Conservation (phyloP, 2,888 invertebrate genomes). For the Subacronicta megacephala region DNA sequence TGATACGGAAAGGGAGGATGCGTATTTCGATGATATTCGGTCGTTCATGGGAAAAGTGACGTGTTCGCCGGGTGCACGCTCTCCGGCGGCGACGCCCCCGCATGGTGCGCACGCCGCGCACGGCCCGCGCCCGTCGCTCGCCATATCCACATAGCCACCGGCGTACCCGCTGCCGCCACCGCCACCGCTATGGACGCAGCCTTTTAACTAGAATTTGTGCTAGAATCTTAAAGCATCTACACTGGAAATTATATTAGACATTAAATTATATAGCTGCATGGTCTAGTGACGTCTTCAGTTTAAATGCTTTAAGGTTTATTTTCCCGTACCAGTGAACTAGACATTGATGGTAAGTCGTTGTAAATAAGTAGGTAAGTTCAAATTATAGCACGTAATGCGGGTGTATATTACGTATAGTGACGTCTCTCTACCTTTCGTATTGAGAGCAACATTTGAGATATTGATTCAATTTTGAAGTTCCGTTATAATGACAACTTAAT, state of each 20-base stretch:
- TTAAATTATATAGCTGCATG: conserved; percentile 7
- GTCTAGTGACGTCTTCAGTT: conserved; percentile 5
- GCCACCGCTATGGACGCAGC: conserved; percentile 79
- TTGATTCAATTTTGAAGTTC: conserved; percentile 9
- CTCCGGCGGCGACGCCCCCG: conserved; percentile 79
- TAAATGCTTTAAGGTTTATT: conserved; percentile 5
- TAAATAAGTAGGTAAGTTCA: conserved; percentile 27
- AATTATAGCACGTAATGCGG: conserved; percentile 37
- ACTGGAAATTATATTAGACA: conserved; percentile 7
- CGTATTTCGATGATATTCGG: conserved; percentile 96
- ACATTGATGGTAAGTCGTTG: conserved; percentile 23
- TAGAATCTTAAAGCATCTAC: conserved; percentile 19
- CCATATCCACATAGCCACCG: conserved; percentile 84
- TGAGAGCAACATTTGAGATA: conserved; percentile 58
- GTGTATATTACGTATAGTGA: conserved; percentile 57
- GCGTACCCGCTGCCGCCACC: conserved; percentile 72
- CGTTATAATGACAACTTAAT: conserved; percentile 10
- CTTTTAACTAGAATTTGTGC: conserved; percentile 64
- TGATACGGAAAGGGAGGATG: conserved; percentile 94
- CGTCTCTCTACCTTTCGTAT: conserved; percentile 54
- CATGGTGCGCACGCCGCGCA: conserved; percentile 76
- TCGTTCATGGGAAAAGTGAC: conserved; percentile 96
- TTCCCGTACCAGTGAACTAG: conserved; percentile 24
- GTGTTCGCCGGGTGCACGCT: conserved; percentile 87
- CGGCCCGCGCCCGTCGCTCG: conserved; percentile 78